These are phyloP conservation scores for Eudemis profundana DNA, from an alignment of 2,888 invertebrate species.

Conservation along the genomic window DNA sequence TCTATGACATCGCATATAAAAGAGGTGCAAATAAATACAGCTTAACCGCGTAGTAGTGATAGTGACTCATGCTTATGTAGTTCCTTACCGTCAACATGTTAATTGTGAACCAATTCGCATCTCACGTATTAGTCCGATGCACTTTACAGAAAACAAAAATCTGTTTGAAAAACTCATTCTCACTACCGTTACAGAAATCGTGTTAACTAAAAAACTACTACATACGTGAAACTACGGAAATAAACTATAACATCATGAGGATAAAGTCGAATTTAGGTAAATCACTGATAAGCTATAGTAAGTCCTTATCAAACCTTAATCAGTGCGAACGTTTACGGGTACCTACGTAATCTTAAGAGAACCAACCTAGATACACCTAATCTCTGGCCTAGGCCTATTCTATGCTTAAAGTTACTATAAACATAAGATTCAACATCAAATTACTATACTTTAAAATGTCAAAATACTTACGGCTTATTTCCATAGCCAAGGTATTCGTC, in stretches of 20 bases:
- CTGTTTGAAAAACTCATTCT: constrained; percentile 31
- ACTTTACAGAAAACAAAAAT: constrained; percentile 32
- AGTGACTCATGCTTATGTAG: neutral
- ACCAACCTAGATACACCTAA: neutral
- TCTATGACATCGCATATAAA: neutral
- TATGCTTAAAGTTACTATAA: too few relatives aligned
- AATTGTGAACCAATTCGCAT: constrained; percentile 17
- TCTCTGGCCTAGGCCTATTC: neutral
- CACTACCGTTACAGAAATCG: constrained; percentile 26
- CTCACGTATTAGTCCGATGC: constrained; percentile 18
- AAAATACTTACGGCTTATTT: constrained; percentile 75
- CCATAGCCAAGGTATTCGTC: constrained; percentile 77
- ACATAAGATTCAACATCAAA: neutral
- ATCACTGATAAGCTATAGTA: constrained; percentile 8
- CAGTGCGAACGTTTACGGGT: constrained; percentile 34
- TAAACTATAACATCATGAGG: neutral
- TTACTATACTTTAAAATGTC: neutral
- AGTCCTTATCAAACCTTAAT: constrained; percentile 39
- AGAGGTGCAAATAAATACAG: neutral
- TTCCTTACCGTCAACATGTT: neutral
- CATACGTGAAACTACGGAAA: neutral
- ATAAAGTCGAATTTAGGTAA: constrained; percentile 5
- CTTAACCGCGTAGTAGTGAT: neutral
- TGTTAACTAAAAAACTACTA: constrained; percentile 18
- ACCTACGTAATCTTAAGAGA: constrained; percentile 31